A percentile compares a stretch with the other conserved stretches of the same genome.
Conservation (phyloP, 1,140 invertebrate species). For the Anoplophora glabripennis region DNA sequence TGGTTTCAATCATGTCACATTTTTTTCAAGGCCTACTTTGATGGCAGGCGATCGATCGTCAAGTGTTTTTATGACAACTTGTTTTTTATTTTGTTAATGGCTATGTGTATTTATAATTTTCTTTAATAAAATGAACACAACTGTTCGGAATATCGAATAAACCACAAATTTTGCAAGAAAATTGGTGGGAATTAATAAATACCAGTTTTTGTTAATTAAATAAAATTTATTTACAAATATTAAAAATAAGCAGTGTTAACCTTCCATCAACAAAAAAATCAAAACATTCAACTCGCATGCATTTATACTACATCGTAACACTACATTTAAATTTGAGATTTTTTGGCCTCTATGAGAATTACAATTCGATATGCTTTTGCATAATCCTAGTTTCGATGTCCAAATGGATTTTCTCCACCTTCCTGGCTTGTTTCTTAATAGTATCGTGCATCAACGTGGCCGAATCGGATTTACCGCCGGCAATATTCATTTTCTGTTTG, state of each 20-base stretch:
- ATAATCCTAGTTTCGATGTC: slow-evolving; percentile 77
- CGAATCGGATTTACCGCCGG: slow-evolving; percentile 60
- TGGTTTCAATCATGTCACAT: too few relatives aligned
- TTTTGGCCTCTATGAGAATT: slow-evolving; percentile 29
- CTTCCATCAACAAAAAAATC: slow-evolving; percentile 8
- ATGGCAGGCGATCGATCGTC: too few relatives aligned
- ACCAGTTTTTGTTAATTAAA: not conserved
- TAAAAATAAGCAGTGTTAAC: slow-evolving; percentile 5
- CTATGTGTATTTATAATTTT: too few relatives aligned
- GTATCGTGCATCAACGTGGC: slow-evolving; percentile 65
- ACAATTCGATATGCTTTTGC: slow-evolving; percentile 71
- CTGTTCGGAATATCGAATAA: too few relatives aligned
- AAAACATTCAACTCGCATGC: not conserved
- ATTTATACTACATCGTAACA: too few relatives aligned
- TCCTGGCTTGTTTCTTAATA: slow-evolving; percentile 77
- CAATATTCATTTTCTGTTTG: slow-evolving; percentile 58
- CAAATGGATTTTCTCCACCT: slow-evolving; percentile 83
- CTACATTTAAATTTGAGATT: too few relatives aligned
- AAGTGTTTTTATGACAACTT: too few relatives aligned
- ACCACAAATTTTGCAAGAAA: too few relatives aligned
- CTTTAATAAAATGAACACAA: too few relatives aligned
- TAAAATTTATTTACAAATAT: not conserved
- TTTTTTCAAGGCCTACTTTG: too few relatives aligned
- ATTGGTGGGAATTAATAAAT: too few relatives aligned
- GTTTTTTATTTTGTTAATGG: too few relatives aligned